Evolutionary conservation across 2,888 invertebrate genomes (phyloP).

Genomic region (Maniola hyperantus): DNA sequence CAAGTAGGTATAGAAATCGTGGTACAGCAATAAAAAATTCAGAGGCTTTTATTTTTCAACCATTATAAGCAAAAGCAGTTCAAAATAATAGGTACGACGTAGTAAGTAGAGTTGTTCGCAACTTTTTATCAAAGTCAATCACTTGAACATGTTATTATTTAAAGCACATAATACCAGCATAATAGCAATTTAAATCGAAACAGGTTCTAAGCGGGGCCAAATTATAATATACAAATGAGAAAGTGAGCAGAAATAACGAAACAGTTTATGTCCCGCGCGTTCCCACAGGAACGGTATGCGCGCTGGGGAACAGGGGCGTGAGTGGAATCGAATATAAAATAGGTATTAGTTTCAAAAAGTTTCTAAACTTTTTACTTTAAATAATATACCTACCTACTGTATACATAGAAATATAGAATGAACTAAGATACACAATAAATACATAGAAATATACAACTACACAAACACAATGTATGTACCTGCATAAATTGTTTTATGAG

Average conservation of each 20-base stretch:
- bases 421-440: too few species aligned
- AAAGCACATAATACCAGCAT: slow-evolving; percentile 26
- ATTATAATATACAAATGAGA: slow-evolving; percentile 82
- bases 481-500: too few species aligned
- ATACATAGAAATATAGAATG: too few species aligned
- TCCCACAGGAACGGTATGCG: slow-evolving; percentile 82
- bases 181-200: slow-evolving; percentile 31
- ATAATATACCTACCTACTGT: too few species aligned
- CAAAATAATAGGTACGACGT: not conserved
- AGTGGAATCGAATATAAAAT: slow-evolving; percentile 44
- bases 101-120: slow-evolving; percentile 4
- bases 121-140: slow-evolving; percentile 19
- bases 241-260: slow-evolving; percentile 80
- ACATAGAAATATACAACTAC: too few species aligned
- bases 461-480: too few species aligned
- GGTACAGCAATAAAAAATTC: not conserved
- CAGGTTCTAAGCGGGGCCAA: slow-evolving; percentile 52
- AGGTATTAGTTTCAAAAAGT: slow-evolving; percentile 11
- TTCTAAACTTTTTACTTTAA: too few species aligned
- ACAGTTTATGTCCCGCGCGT: slow-evolving; percentile 80
- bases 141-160: slow-evolving; percentile 24
- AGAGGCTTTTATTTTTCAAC: not conserved
- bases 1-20: too few species aligned
- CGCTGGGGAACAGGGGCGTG: slow-evolving; percentile 50
- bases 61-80: not conserved